phyloP scores from a whole-genome alignment of 1,140 invertebrate genomes.

The Tenebrio molitor region DNA sequence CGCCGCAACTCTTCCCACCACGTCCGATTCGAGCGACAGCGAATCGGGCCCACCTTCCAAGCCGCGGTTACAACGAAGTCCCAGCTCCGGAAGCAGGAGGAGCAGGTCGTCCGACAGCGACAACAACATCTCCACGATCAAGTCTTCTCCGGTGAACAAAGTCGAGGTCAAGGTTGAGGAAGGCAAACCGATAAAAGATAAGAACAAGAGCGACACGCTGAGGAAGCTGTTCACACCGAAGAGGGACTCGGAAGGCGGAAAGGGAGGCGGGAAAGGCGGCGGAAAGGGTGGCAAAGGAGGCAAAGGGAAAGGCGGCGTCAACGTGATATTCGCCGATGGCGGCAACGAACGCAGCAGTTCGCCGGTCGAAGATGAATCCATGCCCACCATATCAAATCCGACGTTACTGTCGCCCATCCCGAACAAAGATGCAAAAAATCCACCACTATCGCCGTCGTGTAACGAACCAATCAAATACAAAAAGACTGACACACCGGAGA shows the following conservation, averaged over 20 bases:
- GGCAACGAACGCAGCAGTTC: constrained; percentile 64
- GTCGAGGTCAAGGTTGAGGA: constrained; percentile 58
- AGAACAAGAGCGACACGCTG: constrained; percentile 80
- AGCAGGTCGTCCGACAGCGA: constrained; percentile 15
- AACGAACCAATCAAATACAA: constrained; percentile 52
- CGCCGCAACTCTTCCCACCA: constrained; percentile 57
- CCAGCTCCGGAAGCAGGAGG: constrained; percentile 45
- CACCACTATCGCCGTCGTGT: constrained; percentile 29
- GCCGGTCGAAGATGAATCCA: constrained; percentile 63
- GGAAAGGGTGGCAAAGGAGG: constrained; percentile 72
- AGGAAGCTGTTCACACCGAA: constrained; percentile 74
- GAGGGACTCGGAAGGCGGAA: constrained; percentile 64
- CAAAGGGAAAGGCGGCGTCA: constrained; percentile 66
- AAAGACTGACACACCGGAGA: constrained; percentile 53
- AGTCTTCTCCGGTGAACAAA: constrained; percentile 1
- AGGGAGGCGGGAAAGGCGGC: constrained; percentile 70
- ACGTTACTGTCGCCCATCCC: constrained; percentile 58
- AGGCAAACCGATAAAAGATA: constrained; percentile 72
- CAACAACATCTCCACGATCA: background rate
- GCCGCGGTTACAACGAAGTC: background rate
- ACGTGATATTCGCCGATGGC: constrained; percentile 63
- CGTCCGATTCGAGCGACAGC: constrained; percentile 67
- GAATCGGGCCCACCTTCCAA: constrained; percentile 56
- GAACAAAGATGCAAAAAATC: constrained; percentile 42
- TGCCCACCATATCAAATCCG: constrained; percentile 57